Conservation (phyloP, 2,888 invertebrate species). For the Monochamus alternatus region DNA sequence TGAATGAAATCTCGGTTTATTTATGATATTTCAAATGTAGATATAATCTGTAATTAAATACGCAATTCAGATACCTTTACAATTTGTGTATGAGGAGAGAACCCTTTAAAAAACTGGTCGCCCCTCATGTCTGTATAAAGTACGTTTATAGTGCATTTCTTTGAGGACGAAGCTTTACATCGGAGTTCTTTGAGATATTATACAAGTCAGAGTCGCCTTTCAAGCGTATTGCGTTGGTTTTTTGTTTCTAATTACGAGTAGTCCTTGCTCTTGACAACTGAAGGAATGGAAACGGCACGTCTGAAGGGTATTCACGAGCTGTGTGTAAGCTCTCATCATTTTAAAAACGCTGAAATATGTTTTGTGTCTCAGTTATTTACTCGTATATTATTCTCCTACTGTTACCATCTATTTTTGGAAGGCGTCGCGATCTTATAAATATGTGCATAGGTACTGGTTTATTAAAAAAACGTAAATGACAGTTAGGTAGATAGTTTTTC, state of each 20-base stretch:
- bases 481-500: no score
- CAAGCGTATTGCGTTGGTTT: slow-evolving; percentile 28
- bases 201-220: slow-evolving; percentile 30
- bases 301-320: slow-evolving; percentile 20
- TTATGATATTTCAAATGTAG: no score
- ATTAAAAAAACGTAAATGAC: no score
- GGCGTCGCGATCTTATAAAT: no score
- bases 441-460: no score
- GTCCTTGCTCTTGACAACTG: slow-evolving; percentile 26
- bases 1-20: no score
- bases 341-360: slow-evolving; percentile 7
- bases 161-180: slow-evolving; percentile 22
- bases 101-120: slow-evolving; percentile 17
- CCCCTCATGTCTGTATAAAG: slow-evolving; percentile 19
- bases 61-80: background rate
- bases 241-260: slow-evolving; percentile 33
- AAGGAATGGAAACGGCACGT: slow-evolving; percentile 27
- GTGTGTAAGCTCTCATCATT: slow-evolving; percentile 20
- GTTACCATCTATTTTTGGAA: no score
- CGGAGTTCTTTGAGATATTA: slow-evolving; percentile 24
- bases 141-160: slow-evolving; percentile 28
- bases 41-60: no score
- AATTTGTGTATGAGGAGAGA: slow-evolving; percentile 19
- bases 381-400: no score
- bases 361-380: background rate